Base-by-base conservation (phyloP, 2,113 vertebrate genomes). In the Columba janthina region DNA sequence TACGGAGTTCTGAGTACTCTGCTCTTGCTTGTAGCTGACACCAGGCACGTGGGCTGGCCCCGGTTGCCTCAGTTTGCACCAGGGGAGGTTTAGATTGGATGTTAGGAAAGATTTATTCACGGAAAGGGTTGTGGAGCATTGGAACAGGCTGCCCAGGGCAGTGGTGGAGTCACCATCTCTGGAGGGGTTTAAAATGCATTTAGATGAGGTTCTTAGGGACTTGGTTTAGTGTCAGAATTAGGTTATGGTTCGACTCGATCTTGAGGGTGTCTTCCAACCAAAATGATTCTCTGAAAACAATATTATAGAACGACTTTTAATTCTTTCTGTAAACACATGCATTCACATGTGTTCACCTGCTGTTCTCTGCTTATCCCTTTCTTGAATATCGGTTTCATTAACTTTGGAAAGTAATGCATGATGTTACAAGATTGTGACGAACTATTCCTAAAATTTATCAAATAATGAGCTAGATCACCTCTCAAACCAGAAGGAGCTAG, bases 291-390 rank as follows among this genome's bases (percentile, higher is more conserved):
- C 16, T 31, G 9, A 54, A 81, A 88, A 31, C 2, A 25, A 7
- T 26, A 17, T 51, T 56, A 61, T 5, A 66, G 56, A 66, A 38
- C 50, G 75, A 18, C 8, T 29, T 38, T 24, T 44, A 40, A 61
- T 36, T 54, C 28, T 71, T 56, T 50, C 16, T 31, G 28, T 66
- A 42, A 61, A n/a, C 24, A 31, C 16, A 5, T 12, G 25, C 0
- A 0, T 28, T 50, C 11, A 4, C 8, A 15, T 12, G 22, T 2
- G 1, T 34, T 60, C 18, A 32, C 25, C 15, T 1, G 1, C 31
- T 2, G 1, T 53, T 73, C 51, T 80, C 57, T 80, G 60, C 24
- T 79, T 58, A 26, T 40, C 29, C 12, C 29, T 46, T 34, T 79
- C 57, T 10, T 40, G 24, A 38, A 13, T 25, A 42, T 10, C 32